Evolutionary conservation across 2,888 invertebrate species (phyloP), one percentile per base, ranked within the genome.

Genomic region (Blastobasis lacticolella): DNA sequence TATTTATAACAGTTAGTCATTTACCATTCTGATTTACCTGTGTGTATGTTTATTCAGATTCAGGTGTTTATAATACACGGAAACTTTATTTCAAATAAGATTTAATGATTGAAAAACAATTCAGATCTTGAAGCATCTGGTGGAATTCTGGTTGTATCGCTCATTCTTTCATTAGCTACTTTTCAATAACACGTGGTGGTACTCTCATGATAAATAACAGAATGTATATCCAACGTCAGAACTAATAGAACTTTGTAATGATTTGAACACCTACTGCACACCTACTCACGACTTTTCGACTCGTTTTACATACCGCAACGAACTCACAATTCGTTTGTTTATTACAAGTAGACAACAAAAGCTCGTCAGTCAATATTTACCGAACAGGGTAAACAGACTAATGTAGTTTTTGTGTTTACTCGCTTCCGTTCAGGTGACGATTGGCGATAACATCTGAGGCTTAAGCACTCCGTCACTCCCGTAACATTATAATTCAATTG

Each of bases 11-110:
- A 84, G 78, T 83, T 78, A 85, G 76, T 86, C 83, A 84, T 86
- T 86, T 80, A 84, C 73, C 83, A 81, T 86, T 86, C 85, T 82
- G 84, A 86, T 85, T 85, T 85, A 85, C 86, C 79, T 83, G 78
- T 66, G 64, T 76, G 80, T 80, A 71, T 84, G 81, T 86, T 85
- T 81, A 78, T 79, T 75, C 83, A 79, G 81, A 81, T 71, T 72
- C 77, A 69, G 62, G 64, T 85, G 85, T 86, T 87, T 87, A 79
- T 83, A 82, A 85, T 86, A 81, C 78, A 78, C 69, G 72, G 70
- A 76, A 81, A 79, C 78, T 79, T 81, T 79, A 78, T 81, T 80
- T 79, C 72, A 79, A 84, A 83, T 82, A 77, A 84, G 80, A 85
- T 83, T 81, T 79, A 84, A 75, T 66, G 73, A 63, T 73, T 65